Conservation (phyloP, 2,797 vertebrate genomes). For the Poecilia wingei region DNA sequence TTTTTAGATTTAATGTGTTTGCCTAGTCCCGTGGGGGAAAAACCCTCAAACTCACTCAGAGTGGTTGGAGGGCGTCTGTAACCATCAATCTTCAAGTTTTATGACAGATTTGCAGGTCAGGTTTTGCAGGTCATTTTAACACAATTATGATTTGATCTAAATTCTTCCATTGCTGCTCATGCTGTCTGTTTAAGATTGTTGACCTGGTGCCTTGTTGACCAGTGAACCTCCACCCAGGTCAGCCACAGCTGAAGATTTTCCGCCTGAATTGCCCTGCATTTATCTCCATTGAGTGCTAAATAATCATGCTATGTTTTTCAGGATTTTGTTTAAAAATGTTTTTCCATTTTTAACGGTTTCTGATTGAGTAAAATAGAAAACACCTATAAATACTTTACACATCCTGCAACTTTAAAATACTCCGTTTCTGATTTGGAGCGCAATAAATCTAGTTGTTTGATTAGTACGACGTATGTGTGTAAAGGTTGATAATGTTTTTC, state of each 20-base stretch:
- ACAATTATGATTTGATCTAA: neutral
- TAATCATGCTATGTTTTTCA: too few relatives aligned
- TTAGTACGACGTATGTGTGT: conserved; percentile 7
- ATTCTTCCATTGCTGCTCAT: neutral
- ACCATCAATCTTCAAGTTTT: neutral
- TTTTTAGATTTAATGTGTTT: neutral
- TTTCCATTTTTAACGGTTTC: neutral
- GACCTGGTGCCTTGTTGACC: neutral
- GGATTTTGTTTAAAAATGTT: too few relatives aligned
- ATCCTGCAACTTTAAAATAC: neutral
- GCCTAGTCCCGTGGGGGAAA: neutral
- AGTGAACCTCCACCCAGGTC: neutral
- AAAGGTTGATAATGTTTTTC: conserved; percentile 30
- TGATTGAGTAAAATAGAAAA: neutral
- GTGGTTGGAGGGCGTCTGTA: neutral
- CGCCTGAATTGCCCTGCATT: neutral
- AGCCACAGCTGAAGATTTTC: neutral
- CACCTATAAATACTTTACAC: neutral
- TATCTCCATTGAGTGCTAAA: neutral
- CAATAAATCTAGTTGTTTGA: conserved; percentile 19
- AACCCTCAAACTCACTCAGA: neutral
- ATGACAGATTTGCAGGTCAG: neutral
- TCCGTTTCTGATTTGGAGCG: neutral
- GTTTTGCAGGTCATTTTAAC: neutral
- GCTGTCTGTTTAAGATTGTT: neutral